These are phyloP conservation scores for Nibea coibor DNA, from an alignment of 2,113 vertebrate species.

Conservation along the genomic window DNA sequence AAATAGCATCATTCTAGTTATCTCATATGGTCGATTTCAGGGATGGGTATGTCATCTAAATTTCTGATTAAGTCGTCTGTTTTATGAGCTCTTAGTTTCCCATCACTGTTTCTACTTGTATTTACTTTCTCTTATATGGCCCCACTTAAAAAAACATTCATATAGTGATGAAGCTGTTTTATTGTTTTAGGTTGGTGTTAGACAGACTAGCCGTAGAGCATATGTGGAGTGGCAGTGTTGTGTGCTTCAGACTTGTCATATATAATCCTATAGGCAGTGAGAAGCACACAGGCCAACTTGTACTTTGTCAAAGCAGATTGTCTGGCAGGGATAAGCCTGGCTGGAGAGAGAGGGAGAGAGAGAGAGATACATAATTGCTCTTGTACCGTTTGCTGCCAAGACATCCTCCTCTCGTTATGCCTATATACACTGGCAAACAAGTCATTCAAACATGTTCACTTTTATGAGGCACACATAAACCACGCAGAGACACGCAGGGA, in stretches of 20 bases:
- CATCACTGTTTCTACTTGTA: not conserved
- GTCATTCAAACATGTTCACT: conserved; percentile 64
- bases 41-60: not conserved
- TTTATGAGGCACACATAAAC: conserved; percentile 63
- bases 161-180: conserved; percentile 37
- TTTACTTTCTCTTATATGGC: conserved; percentile 35
- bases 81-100: conserved; percentile 1
- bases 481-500: conserved; percentile 3
- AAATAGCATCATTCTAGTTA: not conserved
- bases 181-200: conserved; percentile 44
- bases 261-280: conserved; percentile 72
- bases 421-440: conserved; percentile 69
- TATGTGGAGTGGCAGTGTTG: conserved; percentile 64
- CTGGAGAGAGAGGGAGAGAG: conserved; percentile 45
- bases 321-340: conserved; percentile 74
- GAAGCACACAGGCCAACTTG: conserved; percentile 67
- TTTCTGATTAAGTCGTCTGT: not conserved
- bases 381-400: conserved; percentile 70
- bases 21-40: not conserved
- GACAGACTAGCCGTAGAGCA: conserved; percentile 53
- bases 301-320: conserved; percentile 78
- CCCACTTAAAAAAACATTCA: conserved; percentile 42
- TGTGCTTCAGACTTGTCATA: conserved; percentile 63
- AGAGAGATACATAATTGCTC: conserved; percentile 71
- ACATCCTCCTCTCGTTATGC: conserved; percentile 71